Evolutionary conservation across 2,797 vertebrate species (phyloP).

Genomic region (Malurus splendens): DNA sequence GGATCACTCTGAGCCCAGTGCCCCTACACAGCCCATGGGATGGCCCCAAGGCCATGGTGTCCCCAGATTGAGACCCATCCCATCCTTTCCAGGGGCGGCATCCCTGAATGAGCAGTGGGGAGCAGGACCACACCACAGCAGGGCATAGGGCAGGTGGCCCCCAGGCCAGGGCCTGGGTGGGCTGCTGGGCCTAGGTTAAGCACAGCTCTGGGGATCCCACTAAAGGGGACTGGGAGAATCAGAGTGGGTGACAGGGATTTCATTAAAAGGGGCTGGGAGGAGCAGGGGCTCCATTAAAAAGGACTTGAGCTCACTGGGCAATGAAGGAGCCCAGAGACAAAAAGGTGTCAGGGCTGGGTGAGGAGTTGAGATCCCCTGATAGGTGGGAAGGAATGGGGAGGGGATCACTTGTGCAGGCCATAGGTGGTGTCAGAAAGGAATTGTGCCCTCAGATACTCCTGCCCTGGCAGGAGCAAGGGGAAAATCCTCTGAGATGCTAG

Average conservation of each 20-base stretch:
- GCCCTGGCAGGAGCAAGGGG: not conserved
- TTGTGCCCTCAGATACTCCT: accelerated
- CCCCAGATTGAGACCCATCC: not conserved
- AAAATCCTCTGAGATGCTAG: not conserved
- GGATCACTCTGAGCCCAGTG: not conserved
- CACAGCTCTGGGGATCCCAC: not conserved
- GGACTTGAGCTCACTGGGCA: not conserved
- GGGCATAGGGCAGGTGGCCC: not conserved
- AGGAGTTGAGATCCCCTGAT: not conserved
- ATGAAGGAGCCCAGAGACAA: not conserved
- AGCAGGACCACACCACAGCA: not conserved
- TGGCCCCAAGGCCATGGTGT: not conserved
- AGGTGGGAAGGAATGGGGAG: not conserved
- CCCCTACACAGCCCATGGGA: not conserved
- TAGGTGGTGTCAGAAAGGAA: not conserved
- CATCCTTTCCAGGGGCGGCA: not conserved
- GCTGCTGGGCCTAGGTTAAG: not conserved
- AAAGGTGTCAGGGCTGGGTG: not conserved
- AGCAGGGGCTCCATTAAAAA: not conserved
- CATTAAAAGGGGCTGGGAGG: not conserved
- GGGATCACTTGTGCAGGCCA: not conserved
- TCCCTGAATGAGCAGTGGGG: not conserved
- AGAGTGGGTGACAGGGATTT: not conserved
- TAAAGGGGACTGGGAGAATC: not conserved
- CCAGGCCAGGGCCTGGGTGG: not conserved